Base-by-base conservation (phyloP, 2,113 vertebrate species). In the Varanus salvator region DNA sequence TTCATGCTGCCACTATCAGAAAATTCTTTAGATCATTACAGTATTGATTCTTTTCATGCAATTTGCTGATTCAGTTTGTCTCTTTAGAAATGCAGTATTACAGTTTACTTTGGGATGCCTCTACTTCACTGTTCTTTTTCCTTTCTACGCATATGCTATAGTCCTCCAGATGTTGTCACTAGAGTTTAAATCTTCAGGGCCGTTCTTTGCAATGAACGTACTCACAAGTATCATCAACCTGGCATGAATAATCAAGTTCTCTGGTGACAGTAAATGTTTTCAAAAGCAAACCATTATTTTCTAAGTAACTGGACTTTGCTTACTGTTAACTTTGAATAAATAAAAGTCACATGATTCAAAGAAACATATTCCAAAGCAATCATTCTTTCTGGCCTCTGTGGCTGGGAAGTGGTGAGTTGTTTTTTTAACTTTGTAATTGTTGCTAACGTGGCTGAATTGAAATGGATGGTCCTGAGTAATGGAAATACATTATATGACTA, bases 291-390 rank as follows among this genome's bases (percentile, higher is more conserved):
- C 92, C 83, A 2, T 85, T 23, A 92, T 95, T 90, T 93, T 54
- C 57, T 92, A 91, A 90, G 75, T 87, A 93, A 85, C 38, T 93
- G 88, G 81, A 86, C 78, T 91, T 93, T 48, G 87, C 4, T 90
- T 95, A 93, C 76, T n/a, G 89, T 93, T n/a, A 8, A 19, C 11
- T 60, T 93, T 27, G 19, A 31, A 90, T 78, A 74, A 88, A 75
- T 48, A 14, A 82, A 72, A 82, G 15, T 72, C 80, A 88, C n/a
- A 31, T 88, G 69, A 60, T 83, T 15, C 34, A 54, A 44, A 54
- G n/a, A 27, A 50, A 34, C 31, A 87, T 31, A 7, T 54, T 68
- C 12, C 80, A 92, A 29, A 92, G 89, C 85, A 91, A 90, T 95
- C 92, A 88, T 93, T 94, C 91, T 90, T 90, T 0, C 54, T 94